Evolutionary conservation across 2,888 invertebrate species (phyloP).

Genomic region (Cecidostiba fungosa): DNA sequence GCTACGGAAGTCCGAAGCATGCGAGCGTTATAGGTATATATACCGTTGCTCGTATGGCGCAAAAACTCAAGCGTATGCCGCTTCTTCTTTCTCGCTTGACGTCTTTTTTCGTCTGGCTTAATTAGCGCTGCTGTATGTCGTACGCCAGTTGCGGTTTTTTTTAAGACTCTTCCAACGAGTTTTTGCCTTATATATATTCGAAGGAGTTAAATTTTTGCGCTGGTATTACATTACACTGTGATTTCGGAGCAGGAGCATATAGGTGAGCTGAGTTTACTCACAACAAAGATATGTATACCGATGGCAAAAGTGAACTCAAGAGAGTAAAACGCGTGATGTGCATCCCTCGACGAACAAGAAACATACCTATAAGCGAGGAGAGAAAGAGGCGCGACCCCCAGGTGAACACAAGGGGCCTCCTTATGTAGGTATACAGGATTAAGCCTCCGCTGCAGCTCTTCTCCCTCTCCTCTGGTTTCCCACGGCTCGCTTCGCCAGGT

Average conservation of each 20-base stretch:
- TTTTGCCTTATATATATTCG: neutral
- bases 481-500: conserved; percentile 30
- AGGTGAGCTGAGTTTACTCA: too few species aligned
- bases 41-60: conserved; percentile 10
- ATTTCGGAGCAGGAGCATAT: too few species aligned
- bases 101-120: neutral
- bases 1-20: conserved; percentile 4
- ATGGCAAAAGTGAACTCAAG: too few species aligned
- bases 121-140: neutral
- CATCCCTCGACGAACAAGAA: neutral
- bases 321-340: neutral
- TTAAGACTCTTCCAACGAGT: neutral
- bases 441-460: neutral
- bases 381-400: neutral
- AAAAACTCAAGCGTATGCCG: conserved; percentile 3
- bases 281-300: too few species aligned
- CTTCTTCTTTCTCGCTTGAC: neutral
- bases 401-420: conserved; percentile 3
- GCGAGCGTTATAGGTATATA: neutral
- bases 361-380: neutral
- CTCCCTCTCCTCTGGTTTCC: neutral
- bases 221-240: too few species aligned
- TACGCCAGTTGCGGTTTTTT: neutral
- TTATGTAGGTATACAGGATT: neutral
- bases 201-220: too few species aligned